Base-by-base conservation (phyloP, 1,140 invertebrate genomes). In the Hylaeus volcanicus region DNA sequence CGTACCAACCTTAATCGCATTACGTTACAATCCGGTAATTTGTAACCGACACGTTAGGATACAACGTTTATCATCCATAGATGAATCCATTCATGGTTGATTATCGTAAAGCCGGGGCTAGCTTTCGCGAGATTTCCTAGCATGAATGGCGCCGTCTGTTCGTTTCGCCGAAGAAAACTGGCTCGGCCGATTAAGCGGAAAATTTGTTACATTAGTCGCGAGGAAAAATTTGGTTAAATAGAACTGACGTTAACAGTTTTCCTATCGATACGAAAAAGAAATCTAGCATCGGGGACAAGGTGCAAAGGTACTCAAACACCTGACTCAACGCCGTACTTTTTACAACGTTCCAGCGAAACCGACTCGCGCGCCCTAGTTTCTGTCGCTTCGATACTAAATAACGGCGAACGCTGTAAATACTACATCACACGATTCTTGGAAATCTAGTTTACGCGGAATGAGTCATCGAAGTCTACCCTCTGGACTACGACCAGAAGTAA, bases 1-100 rank as follows among this genome's bases (percentile, higher is more conserved):
- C 73, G 63, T 76, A 14, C 55, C 39, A 37, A 14, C 26, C 39
- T 64, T 81, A 85, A 85, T 82, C 39, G 61, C 45, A 45, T 66
- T 56, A 55, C 61, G 58, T 48, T 60, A 58, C 43, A 61, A 79
- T 74, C 43, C 55, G 43, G n/a, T 72, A 82, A 81, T 71, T 81
- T 84, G 26, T 58, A 58, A 74, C 45, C 26, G 43, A 51, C 55
- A 58, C 26, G 4, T 77, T 72, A 55, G 43, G 39, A 74, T 66
- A 79, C 56, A 48, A 2, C 76, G 39, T 72, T 61, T 64, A 71
- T 63, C 58, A 14, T 3, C 3, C 9, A 15, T 66, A 8, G 37
- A 61, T 15, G 12, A 15, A 61, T 53, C 43, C 55, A 45, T 39
- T 77, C 37, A 9, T 12, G 39, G 60, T 9, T 5, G 3, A 51